phyloP scores from a whole-genome alignment of 2,888 invertebrate genomes.

The Agrotis puta region DNA sequence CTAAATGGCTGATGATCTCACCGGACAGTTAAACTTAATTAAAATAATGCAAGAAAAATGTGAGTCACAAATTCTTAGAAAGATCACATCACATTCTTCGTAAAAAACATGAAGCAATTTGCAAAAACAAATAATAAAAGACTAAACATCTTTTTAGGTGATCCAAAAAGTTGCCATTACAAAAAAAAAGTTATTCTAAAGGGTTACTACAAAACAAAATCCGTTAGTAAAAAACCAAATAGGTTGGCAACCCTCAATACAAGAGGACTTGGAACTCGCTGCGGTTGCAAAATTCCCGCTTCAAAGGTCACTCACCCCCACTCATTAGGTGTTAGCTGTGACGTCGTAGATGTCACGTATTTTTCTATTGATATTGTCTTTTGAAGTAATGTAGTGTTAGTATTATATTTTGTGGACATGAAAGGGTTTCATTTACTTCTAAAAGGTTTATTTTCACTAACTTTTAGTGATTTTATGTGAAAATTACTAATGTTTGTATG shows the following conservation, averaged over 20 bases:
- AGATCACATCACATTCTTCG: conserved; percentile 11
- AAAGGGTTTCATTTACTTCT: neutral
- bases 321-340: conserved; percentile 59
- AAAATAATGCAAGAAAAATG: conserved; percentile 17
- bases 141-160: neutral
- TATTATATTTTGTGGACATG: neutral
- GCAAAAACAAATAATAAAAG: neutral
- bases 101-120: neutral
- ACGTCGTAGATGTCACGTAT: conserved; percentile 51
- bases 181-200: conserved; percentile 17
- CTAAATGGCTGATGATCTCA: conserved; percentile 33
- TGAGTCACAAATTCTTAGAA: conserved; percentile 30
- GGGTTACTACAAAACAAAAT: conserved; percentile 19
- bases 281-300: conserved; percentile 67
- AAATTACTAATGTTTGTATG: too few relatives aligned
- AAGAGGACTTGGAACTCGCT: conserved; percentile 54
- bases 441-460: neutral
- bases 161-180: neutral
- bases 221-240: conserved; percentile 45
- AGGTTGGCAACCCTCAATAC: conserved; percentile 60
- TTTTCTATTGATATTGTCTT: conserved; percentile 33
- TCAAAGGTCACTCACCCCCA: conserved; percentile 57
- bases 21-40: conserved; percentile 17
- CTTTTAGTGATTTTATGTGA: neutral
- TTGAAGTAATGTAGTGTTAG: neutral